Base-by-base conservation (phyloP, 2,888 invertebrate species). In the Podotricha telesiphe region DNA sequence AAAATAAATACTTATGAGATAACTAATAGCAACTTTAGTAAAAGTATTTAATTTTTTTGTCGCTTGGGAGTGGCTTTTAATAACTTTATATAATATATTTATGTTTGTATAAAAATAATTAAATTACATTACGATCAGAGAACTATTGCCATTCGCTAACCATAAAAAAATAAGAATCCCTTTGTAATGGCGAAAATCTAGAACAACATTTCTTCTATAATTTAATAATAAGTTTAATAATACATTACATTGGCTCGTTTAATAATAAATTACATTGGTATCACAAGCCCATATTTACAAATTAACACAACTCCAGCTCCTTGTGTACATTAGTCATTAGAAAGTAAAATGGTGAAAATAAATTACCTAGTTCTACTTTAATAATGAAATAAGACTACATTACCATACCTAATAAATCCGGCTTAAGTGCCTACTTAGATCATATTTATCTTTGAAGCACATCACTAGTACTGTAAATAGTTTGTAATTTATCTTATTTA, bases 361-460 rank as follows among this genome's bases (percentile, higher is more conserved):
- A 62, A 62, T 62, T 62, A 62, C 47, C 62, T 50, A 62, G 62
- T 50, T 50, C 62, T 62, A 62, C 48, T 50, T 62, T 48, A 37
- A 48, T 50, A 62, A 62, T 37, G 62, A 62, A 62, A 62, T 50
- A 48, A 62, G 48, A 62, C 62, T 37, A 62, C 62, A 50, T 37
- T 62, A 62, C 34, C 62, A 50, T 62, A 20, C 48, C 48, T 19
- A 62, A 62, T 62, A 50, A 48, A 62, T 62, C 48, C 62, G 62
- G 37, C 17, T 48, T 17, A 48, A 34, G 62, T 37, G 34, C 2
- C 13, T 28, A 17, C 6, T 6, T 59, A 48, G 19, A 50, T 37
- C 0, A 62, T 62, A 13, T 48, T 62, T 34, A 47, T 50, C 48
- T 34, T 7, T 50, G 5, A 50, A 19, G 48, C 37, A 37, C 48